Base-by-base conservation (phyloP, 2,888 invertebrate genomes). In the Gastracanthus pulcherrimus region DNA sequence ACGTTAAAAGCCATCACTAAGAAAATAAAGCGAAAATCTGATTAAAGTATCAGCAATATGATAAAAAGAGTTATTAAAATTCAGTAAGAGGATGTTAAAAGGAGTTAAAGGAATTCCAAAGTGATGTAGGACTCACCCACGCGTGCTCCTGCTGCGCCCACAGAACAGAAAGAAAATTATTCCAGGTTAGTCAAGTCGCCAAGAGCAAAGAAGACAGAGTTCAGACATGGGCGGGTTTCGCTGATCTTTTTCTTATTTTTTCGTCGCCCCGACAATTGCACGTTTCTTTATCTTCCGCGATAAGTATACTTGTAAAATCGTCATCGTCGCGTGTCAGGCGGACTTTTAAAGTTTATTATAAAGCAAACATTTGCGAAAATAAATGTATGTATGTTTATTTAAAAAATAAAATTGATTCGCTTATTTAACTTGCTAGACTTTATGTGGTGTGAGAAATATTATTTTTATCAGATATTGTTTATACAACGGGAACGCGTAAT, bases 141-240 rank as follows among this genome's bases (percentile, higher is more conserved):
- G 85, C 92, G 91, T 86, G 92, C 92, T 90, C 92, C 92, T 86
- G 90, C 89, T 89, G 89, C 87, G 86, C 85, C 88, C 87, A 45
- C 75, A 70, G 70, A 67, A 84, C 87, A 88, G 85, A 90, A 87
- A 89, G 88, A 91, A 91, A 90, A 89, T 89, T 87, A 88, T 86
- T 87, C 84, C 86, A 86, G 70, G 86, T 89, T 89, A 89, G 87
- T 89, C 85, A 86, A 86, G 64, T 71, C 55, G 85, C 82, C 72
- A 84, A 83, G 85, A 55, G 55, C 34, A n/a, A 62, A 66, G 41
- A 62, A 60, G 31, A 74, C 51, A 71, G n/a, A n/a, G 26, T 51
- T 64, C 58, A 70, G 64, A 64, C 60, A 29, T 31, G 60, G 60
- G 60, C n/a, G 71, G 36, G 38, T 71, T 76, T 66, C 45, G 41